These are phyloP conservation scores for Glossosoma conforme DNA, from an alignment of 1,140 invertebrate genomes.

Conservation along the genomic window DNA sequence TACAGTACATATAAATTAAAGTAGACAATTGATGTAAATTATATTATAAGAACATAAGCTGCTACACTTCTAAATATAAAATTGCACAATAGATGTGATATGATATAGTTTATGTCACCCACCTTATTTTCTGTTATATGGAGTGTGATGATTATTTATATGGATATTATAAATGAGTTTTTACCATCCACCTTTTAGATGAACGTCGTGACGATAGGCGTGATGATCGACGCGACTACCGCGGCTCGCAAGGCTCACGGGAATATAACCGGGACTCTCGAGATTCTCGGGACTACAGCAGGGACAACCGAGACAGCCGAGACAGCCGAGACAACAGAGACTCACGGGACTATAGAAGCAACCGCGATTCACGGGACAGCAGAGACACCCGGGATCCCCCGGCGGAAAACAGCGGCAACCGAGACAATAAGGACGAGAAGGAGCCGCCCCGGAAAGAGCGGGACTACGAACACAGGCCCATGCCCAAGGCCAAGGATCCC, in stretches of 20 bases:
- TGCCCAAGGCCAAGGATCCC: slow-evolving; percentile 59
- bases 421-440: slow-evolving; percentile 30
- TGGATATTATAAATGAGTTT: too few species aligned
- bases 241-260: slow-evolving; percentile 35
- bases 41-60: too few species aligned
- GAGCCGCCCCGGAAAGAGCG: slow-evolving; percentile 24
- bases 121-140: too few species aligned
- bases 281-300: slow-evolving; percentile 30
- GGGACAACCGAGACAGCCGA: slow-evolving; percentile 24
- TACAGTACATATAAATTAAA: too few species aligned
- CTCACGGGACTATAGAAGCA: slow-evolving; percentile 35
- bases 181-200: too few species aligned
- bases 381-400: slow-evolving; percentile 20
- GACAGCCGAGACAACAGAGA: slow-evolving; percentile 23
- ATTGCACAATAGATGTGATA: too few species aligned
- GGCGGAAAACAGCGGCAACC: slow-evolving; percentile 28
- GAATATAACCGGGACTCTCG: slow-evolving; percentile 39
- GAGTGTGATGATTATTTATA: too few species aligned
- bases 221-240: slow-evolving; percentile 16
- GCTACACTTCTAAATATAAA: too few species aligned
- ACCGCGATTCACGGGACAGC: slow-evolving; percentile 35
- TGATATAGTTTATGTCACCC: too few species aligned
- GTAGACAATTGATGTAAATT: too few species aligned
- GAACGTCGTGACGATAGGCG: slow-evolving; percentile 12
- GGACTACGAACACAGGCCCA: slow-evolving; percentile 43